Evolutionary conservation across 2,113 vertebrate species (phyloP), one percentile per base, ranked within the genome.

Genomic region (Aptenodytes forsteri): DNA sequence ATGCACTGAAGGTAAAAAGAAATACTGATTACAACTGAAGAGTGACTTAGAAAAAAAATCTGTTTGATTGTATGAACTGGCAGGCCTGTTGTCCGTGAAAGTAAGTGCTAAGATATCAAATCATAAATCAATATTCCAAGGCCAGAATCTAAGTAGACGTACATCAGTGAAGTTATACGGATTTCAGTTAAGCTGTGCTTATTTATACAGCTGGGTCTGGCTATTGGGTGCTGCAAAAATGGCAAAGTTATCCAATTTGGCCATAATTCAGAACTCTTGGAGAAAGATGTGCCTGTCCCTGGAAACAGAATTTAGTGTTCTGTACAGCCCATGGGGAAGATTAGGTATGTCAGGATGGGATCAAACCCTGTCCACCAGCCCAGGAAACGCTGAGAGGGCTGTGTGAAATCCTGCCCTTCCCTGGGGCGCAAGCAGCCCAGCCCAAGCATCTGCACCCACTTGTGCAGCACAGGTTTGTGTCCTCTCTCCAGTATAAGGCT

Each of bases 151-250:
- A 83, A 87, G 58, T n/a, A 78, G 38, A 52, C 13, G 2, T 83
- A 94, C 81, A 93, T 93, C 78, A 88, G 7, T 47, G 59, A 70
- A 86, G 13, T 83, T 94, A 67, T 22, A 72, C 0, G 0, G 34
- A 76, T 47, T 89, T 96, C 46, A 89, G 11, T 22, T 76, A 84
- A 94, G 27, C 38, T 67, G 11, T 77, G 20, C 46, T 93, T 94
- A 77, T 96, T 96, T 96, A 70, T 80, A 73, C 78, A 95, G 58
- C 73, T 96, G 89, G 13, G 14, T 76, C 65, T 76, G 88, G 46
- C 58, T 40, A 23, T 21, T 59, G 58, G 56, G 50, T 54, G 29
- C 40, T 56, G 16, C 92, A 89, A 90, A 93, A 72, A 29, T 22
- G 9, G 16, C 36, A 25, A 50, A 87, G 16, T 71, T 80, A 54